phyloP scores from a whole-genome alignment of 2,797 vertebrate species.

The Falco berigora region DNA sequence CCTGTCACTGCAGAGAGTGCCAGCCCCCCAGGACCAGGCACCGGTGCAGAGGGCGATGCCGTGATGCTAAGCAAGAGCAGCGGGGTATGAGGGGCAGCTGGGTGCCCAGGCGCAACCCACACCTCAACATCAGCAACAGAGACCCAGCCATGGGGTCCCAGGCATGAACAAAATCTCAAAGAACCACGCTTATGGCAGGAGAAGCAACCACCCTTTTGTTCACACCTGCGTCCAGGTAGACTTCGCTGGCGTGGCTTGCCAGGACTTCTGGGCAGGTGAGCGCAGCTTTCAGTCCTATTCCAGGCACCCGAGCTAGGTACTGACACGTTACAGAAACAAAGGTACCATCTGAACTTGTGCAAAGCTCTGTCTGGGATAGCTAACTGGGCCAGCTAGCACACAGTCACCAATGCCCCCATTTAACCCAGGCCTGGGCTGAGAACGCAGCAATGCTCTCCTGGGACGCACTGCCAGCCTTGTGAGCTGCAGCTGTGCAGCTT shows the following conservation, averaged over 20 bases:
- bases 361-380: background rate
- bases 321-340: accelerated
- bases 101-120: too few relatives aligned
- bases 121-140: background rate
- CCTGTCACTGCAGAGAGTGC: background rate
- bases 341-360: accelerated
- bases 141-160: background rate
- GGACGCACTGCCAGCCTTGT: background rate
- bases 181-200: background rate
- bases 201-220: background rate
- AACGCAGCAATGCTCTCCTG: background rate
- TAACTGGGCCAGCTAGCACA: background rate
- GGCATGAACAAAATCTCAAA: background rate
- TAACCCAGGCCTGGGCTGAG: background rate
- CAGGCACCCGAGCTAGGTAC: background rate
- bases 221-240: background rate
- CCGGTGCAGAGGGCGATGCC: accelerated
- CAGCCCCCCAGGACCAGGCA: background rate
- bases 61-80: background rate
- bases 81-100: background rate
- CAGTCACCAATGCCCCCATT: background rate
- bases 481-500: accelerated
- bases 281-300: background rate
- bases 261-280: background rate
- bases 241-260: accelerated